Evolutionary conservation across 2,888 invertebrate genomes (phyloP).

Genomic region (Iselma pallidipennis): DNA sequence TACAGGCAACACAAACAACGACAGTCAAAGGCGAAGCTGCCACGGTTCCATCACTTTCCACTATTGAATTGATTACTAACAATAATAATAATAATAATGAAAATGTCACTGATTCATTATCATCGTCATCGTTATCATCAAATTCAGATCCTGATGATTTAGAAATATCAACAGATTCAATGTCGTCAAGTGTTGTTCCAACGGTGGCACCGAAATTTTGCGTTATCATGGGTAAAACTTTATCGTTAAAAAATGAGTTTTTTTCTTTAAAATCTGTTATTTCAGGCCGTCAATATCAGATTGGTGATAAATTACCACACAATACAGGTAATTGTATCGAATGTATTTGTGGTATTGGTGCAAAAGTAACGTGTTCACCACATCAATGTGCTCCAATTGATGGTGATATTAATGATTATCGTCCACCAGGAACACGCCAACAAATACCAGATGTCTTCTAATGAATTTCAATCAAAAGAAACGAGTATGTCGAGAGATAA

Average conservation of each 20-base stretch:
- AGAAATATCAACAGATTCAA: slow-evolving; percentile 25
- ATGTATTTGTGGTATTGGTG: slow-evolving; percentile 67
- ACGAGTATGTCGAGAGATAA: too few relatives aligned
- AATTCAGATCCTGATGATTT: slow-evolving; percentile 22
- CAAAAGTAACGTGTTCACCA: slow-evolving; percentile 54
- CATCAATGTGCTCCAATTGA: slow-evolving; percentile 53
- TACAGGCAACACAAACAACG: not conserved
- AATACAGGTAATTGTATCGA: slow-evolving; percentile 73
- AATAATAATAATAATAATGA: slow-evolving; percentile 21
- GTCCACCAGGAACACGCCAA: slow-evolving; percentile 47
- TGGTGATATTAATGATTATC: slow-evolving; percentile 53
- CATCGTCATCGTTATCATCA: slow-evolving; percentile 23
- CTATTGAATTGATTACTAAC: not conserved
- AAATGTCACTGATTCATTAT: slow-evolving; percentile 30
- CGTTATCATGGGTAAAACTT: slow-evolving; percentile 56
- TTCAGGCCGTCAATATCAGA: slow-evolving; percentile 65
- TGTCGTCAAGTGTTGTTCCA: slow-evolving; percentile 33
- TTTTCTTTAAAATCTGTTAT: slow-evolving; percentile 20
- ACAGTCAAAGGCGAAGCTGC: not conserved
- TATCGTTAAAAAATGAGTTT: not conserved
- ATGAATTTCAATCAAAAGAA: slow-evolving; percentile 6
- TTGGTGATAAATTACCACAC: slow-evolving; percentile 68
- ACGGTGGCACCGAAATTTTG: slow-evolving; percentile 43
- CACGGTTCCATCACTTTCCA: slow-evolving; percentile 7
- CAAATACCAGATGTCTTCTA: slow-evolving; percentile 37